phyloP scores from a whole-genome alignment of 2,888 invertebrate species.

The Agrotis clavis region DNA sequence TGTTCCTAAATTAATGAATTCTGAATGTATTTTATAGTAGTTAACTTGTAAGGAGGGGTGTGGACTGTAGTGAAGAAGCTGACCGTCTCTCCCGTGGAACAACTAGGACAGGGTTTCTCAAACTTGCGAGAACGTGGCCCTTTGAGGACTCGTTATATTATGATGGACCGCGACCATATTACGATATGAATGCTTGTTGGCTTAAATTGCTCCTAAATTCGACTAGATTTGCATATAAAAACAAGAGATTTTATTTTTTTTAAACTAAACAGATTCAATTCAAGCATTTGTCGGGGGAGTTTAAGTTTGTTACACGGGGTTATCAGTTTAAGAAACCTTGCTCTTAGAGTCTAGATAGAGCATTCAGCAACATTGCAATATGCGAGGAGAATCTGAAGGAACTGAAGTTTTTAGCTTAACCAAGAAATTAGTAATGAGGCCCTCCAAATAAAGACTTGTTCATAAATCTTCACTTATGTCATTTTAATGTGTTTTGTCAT shows the following conservation, averaged over 20 bases:
- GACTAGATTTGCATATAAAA: no score
- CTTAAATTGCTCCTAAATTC: neutral
- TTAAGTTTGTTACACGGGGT: no score
- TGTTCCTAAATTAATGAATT: conserved; percentile 20
- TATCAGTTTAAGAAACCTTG: conserved; percentile 8
- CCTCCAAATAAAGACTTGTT: neutral
- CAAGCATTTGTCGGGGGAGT: no score
- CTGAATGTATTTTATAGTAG: conserved; percentile 25
- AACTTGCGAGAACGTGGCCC: neutral
- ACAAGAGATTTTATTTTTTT: neutral
- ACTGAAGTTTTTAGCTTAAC: neutral
- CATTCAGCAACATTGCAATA: neutral
- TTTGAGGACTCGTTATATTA: neutral
- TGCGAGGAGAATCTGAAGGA: neutral
- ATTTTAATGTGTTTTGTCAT: neutral
- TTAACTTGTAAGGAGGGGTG: neutral
- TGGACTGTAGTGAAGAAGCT: neutral
- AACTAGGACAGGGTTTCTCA: conserved; percentile 13
- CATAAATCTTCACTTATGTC: neutral
- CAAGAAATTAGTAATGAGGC: neutral
- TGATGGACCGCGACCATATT: neutral
- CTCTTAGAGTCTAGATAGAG: no score
- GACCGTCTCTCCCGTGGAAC: neutral
- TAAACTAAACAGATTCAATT: neutral
- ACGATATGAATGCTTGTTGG: neutral